Base-by-base conservation (phyloP, 2,888 invertebrate genomes). In the Clusia tigrina region DNA sequence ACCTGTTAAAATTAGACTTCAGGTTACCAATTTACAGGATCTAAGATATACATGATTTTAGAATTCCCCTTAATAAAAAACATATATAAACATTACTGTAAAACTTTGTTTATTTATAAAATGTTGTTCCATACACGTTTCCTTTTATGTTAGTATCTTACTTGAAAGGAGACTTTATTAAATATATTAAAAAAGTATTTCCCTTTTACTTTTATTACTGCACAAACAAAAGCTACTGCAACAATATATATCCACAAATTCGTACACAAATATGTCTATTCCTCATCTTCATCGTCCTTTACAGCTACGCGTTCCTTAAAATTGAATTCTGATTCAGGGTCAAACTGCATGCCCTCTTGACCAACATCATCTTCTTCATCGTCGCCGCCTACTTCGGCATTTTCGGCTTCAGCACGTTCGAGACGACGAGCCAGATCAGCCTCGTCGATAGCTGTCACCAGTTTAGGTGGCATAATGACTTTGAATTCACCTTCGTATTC, bases 381-480 rank as follows among this genome's bases (percentile, higher is more conserved):
- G 80, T 94, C 94, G 15, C 96, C 96, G 63, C 92, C 94, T 12
- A 96, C 93, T 85, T 98, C 97, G 0, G 93, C 91, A 84, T 98
- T 98, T 84, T 96, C 96, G 54, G 92, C 90, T 83, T 97, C 97
- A 15, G 96, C 92, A 69, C 92, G 88, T 85, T 97, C 96, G 91
- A 98, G 91, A 84, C 96, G 95, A 78, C 94, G 88, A 58, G 94
- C 93, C 73, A 98, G 85, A 83, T 98, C 98, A 1, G 95, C 95
- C 84, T 99, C 99, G 84, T 99, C 99, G 18, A 95, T 91, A 60
- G 98, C 98, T 1, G 99, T 98, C 25, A 99, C 98, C 68, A 99
- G 96, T 86, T 98, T 96, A 52, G 98, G 97, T 91, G 94, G 93
- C 93, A 96, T 95, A 83, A 96, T 94, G 64, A 98, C 88, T 78